A percentile compares a stretch with the other conserved stretches of the same genome.
These are phyloP conservation scores for Vicugna pacos DNA, from an alignment of 2,113 vertebrate species.

Conservation along the genomic window DNA sequence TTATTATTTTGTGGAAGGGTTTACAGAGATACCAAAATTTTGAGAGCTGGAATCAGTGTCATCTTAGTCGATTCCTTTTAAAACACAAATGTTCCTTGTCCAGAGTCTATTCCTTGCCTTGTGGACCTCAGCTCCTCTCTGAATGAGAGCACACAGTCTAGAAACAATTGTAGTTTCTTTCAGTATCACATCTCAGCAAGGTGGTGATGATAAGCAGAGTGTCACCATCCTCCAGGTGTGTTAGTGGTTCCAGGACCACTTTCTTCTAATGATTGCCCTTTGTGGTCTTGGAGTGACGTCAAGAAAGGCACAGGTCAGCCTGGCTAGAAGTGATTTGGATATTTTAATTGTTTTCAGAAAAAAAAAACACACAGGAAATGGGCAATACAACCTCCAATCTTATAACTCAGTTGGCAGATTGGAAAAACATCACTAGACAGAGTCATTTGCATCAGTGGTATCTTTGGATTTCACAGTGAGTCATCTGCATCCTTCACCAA, in stretches of 20 bases:
- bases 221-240: not conserved
- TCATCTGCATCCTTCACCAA: not conserved
- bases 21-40: not conserved
- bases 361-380: not conserved
- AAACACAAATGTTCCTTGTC: not conserved
- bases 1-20: not conserved
- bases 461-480: conserved; percentile 49
- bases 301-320: not conserved
- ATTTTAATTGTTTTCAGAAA: conserved; percentile 48
- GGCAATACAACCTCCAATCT: not conserved
- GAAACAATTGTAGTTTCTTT: not conserved
- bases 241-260: not conserved
- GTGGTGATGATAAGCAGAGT: not conserved
- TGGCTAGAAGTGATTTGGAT: not conserved
- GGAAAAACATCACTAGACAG: not conserved
- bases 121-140: not conserved
- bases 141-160: not conserved
- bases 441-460: not conserved
- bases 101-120: not conserved
- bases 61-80: not conserved
- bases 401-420: not conserved
- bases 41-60: not conserved
- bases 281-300: not conserved
- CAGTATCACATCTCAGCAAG: not conserved
- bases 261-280: not conserved